Percentiles rank a stretch among this genome's conserved stretches.
These are phyloP conservation scores for Drosophila mulleri DNA, from an alignment of 2,888 invertebrate species.

Conservation along the genomic window DNA sequence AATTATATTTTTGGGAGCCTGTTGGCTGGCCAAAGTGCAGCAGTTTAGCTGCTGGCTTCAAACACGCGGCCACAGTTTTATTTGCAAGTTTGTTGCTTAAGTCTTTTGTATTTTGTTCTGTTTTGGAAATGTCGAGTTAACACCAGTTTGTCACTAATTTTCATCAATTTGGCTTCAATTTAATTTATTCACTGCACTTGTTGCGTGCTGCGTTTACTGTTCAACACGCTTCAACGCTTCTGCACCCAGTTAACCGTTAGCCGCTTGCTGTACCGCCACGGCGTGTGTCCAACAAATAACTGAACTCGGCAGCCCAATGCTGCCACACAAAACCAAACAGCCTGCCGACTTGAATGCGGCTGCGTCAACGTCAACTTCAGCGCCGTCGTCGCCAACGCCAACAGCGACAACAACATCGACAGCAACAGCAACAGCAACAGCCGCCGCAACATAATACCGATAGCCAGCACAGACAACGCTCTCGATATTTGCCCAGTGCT, in stretches of 20 bases:
- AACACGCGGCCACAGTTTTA: slow-evolving; percentile 5
- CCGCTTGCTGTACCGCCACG: slow-evolving; percentile 75
- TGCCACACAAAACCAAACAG: slow-evolving; percentile 80
- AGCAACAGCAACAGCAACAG: slow-evolving; percentile 13
- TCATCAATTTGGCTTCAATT: slow-evolving; percentile 7
- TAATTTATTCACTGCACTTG: slow-evolving; percentile 42
- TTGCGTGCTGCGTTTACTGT: slow-evolving; percentile 16
- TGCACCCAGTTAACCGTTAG: slow-evolving; percentile 57
- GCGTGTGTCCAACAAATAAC: slow-evolving; percentile 81
- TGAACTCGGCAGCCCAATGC: slow-evolving; percentile 77
- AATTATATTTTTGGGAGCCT: slow-evolving; percentile 48
- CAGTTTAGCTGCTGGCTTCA: slow-evolving; percentile 28
- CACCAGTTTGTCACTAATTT: slow-evolving; percentile 36
- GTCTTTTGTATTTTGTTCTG: slow-evolving; percentile 59
- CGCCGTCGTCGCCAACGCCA: slow-evolving; percentile 24
- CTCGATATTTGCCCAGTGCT: slow-evolving; percentile 35
- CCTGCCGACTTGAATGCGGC: slow-evolving; percentile 46
- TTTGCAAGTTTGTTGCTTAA: slow-evolving; percentile 61
- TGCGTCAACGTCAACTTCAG: slow-evolving; percentile 26
- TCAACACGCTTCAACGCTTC: slow-evolving; percentile 28
- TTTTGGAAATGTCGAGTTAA: slow-evolving; percentile 3
- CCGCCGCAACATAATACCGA: slow-evolving; percentile 31
- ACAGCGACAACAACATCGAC: slow-evolving; percentile 23
- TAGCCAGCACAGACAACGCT: slow-evolving; percentile 35
- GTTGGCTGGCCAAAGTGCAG: slow-evolving; percentile 38